phyloP scores from a whole-genome alignment of 2,888 invertebrate genomes.

The Drosophila conformis region DNA sequence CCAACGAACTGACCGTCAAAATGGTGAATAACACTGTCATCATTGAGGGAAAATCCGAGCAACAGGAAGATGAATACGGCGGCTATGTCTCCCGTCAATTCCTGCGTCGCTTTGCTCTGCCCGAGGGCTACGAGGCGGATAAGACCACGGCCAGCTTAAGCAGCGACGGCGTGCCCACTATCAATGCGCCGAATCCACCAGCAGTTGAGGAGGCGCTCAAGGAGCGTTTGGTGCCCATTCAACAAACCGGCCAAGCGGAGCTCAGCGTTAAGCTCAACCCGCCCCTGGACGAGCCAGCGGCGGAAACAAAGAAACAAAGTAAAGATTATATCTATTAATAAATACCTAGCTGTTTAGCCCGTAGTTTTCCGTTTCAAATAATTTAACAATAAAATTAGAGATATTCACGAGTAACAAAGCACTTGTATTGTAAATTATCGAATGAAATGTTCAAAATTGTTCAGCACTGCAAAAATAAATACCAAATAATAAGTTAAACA shows the following conservation, averaged over 20 bases:
- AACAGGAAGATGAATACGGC: slow-evolving; percentile 90
- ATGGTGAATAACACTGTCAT: slow-evolving; percentile 89
- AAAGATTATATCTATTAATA: background rate
- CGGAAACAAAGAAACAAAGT: slow-evolving; percentile 13
- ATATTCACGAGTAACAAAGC: background rate
- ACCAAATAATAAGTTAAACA: background rate
- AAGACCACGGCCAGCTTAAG: slow-evolving; percentile 90
- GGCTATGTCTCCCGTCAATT: slow-evolving; percentile 91
- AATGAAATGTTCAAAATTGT: background rate
- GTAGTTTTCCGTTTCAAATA: background rate
- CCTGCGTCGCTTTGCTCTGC: slow-evolving; percentile 90
- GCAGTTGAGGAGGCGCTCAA: slow-evolving; percentile 75
- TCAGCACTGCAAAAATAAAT: background rate
- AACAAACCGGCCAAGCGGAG: slow-evolving; percentile 86
- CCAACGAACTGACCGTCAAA: slow-evolving; percentile 91
- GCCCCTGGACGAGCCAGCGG: slow-evolving; percentile 7
- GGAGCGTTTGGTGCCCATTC: slow-evolving; percentile 87
- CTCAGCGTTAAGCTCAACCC: slow-evolving; percentile 36
- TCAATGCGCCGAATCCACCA: slow-evolving; percentile 88
- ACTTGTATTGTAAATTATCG: background rate
- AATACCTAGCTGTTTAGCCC: background rate
- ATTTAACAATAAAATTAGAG: background rate
- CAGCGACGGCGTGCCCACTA: slow-evolving; percentile 90
- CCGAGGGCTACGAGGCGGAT: slow-evolving; percentile 90
- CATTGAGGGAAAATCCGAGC: slow-evolving; percentile 91